Conservation (phyloP, 1,140 invertebrate genomes). For the Pseudomyrmex gracilis region DNA sequence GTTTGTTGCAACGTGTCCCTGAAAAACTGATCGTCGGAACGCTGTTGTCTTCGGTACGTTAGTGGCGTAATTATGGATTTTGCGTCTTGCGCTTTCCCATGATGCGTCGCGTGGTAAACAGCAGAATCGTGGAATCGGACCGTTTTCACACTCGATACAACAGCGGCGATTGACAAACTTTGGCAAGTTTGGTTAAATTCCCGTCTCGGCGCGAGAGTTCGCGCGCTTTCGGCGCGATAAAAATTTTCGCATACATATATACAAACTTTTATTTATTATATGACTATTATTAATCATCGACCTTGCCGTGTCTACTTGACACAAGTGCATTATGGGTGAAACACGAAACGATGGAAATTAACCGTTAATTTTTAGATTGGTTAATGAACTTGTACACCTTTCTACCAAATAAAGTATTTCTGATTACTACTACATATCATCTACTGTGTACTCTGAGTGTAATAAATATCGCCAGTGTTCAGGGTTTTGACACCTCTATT, state of each 20-base stretch:
- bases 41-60: slow-evolving; percentile 4
- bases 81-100: slow-evolving; percentile 66
- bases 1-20: slow-evolving; percentile 43
- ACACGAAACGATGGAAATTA: slow-evolving; percentile 79
- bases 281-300: not conserved
- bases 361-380: slow-evolving; percentile 78
- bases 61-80: slow-evolving; percentile 75
- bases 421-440: slow-evolving; percentile 49
- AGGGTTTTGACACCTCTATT: too few species aligned
- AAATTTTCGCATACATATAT: too few species aligned
- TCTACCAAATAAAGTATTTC: slow-evolving; percentile 70
- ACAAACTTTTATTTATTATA: not conserved
- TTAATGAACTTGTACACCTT: slow-evolving; percentile 64
- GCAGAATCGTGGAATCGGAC: slow-evolving; percentile 71
- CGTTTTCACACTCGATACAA: slow-evolving; percentile 31
- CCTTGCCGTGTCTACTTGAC: not conserved
- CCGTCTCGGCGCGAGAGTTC: not conserved
- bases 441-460: slow-evolving; percentile 13
- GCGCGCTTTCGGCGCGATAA: not conserved
- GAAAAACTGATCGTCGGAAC: slow-evolving; percentile 13
- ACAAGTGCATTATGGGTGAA: slow-evolving; percentile 76
- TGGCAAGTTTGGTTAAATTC: not conserved
- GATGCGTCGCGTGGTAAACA: slow-evolving; percentile 69
- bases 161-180: not conserved
- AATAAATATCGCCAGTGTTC: slow-evolving; percentile 1